phyloP scores from a whole-genome alignment of 2,888 invertebrate genomes.

The Troides oblongomaculatus region DNA sequence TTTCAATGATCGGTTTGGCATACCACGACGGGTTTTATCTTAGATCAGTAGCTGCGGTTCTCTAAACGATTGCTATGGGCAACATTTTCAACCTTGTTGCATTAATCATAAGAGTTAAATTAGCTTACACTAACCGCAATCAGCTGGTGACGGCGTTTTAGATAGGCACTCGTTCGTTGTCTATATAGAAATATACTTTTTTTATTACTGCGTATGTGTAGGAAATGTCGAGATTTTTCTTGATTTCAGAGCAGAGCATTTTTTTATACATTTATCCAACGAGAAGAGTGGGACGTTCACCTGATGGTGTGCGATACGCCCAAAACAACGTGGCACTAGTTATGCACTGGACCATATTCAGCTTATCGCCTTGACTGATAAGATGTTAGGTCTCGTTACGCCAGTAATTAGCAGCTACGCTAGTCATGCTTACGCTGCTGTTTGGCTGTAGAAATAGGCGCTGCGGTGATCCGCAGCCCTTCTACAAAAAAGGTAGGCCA shows the following conservation, averaged over 20 bases:
- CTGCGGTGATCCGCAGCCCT: no score
- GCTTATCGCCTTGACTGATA: no score
- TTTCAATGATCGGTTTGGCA: slow-evolving; percentile 32
- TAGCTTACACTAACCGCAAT: background rate
- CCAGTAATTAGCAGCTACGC: no score
- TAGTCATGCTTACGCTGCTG: no score
- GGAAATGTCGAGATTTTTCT: background rate
- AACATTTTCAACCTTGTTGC: background rate
- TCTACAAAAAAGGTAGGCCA: no score
- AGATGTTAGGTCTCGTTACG: no score
- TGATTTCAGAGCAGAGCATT: background rate
- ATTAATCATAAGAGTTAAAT: slow-evolving; percentile 4
- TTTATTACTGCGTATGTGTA: background rate
- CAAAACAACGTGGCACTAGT: no score
- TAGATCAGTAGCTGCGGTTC: slow-evolving; percentile 27
- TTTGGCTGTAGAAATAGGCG: no score
- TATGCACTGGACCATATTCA: no score
- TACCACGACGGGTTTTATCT: slow-evolving; percentile 29
- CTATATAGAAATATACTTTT: background rate
- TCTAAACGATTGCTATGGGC: slow-evolving; percentile 2
- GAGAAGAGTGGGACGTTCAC: no score
- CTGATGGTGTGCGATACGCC: no score
- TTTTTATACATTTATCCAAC: no score
- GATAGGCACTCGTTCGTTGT: background rate
- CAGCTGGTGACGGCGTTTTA: slow-evolving; percentile 19